Evolutionary conservation across 2,113 vertebrate genomes (phyloP).

Genomic region (Sander vitreus): DNA sequence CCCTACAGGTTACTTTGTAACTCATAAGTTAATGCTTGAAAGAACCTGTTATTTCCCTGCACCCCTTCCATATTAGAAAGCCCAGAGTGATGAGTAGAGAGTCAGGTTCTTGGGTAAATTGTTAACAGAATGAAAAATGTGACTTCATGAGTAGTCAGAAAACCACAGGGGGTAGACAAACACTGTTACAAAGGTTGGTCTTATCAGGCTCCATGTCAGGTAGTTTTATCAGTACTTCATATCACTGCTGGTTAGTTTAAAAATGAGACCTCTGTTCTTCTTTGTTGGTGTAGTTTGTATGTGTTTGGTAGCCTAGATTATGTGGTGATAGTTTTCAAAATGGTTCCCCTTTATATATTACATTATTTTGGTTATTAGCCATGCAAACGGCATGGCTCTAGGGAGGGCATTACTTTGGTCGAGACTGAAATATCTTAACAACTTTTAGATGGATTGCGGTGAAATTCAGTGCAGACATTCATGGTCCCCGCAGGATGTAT

Average conservation of each 20-base stretch:
- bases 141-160: constrained; percentile 28
- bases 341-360: not conserved
- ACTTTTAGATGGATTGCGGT: no score
- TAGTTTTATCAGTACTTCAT: not conserved
- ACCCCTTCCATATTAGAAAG: constrained; percentile 48
- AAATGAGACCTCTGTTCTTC: not conserved
- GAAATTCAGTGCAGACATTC: no score
- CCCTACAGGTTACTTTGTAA: constrained; percentile 82
- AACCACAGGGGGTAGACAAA: not conserved
- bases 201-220: not conserved
- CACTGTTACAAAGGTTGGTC: not conserved
- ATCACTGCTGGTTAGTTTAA: not conserved
- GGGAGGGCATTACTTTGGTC: no score
- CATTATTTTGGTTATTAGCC: no score
- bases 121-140: constrained; percentile 51
- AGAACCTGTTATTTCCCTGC: constrained; percentile 62
- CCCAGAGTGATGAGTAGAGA: constrained; percentile 54
- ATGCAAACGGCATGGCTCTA: no score
- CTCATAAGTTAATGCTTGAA: constrained; percentile 82
- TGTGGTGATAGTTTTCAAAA: not conserved
- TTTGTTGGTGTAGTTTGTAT: not conserved
- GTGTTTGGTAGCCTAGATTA: not conserved
- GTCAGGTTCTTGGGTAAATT: constrained; percentile 41
- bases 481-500: no score
- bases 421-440: no score